phyloP scores from a whole-genome alignment of 2,888 invertebrate genomes.

The Masnerella sp. region DNA sequence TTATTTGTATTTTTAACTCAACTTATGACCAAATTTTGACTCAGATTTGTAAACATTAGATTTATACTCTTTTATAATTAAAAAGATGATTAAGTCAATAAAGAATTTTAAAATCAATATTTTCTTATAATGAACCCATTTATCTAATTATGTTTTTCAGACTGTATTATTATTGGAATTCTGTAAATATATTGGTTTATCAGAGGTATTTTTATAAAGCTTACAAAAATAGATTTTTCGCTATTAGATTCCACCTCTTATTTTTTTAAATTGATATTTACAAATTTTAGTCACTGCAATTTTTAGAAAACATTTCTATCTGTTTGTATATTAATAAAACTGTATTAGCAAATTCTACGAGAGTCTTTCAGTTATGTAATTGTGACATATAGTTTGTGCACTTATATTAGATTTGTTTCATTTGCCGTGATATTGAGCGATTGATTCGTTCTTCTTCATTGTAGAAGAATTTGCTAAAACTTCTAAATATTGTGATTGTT shows the following conservation, averaged over 20 bases:
- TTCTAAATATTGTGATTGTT: no score
- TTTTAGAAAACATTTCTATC: conserved; percentile 21
- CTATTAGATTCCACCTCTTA: neutral
- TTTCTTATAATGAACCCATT: no score
- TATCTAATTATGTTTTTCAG: no score
- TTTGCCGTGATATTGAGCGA: neutral
- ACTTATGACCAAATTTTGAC: neutral
- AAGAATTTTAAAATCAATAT: no score
- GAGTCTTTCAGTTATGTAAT: conserved; percentile 24
- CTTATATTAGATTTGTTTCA: conserved; percentile 8
- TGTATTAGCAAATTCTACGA: conserved; percentile 27
- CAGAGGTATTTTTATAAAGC: neutral
- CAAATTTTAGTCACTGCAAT: conserved; percentile 11
- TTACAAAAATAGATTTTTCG: conserved; percentile 8
- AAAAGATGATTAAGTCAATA: no score
- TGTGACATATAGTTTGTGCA: conserved; percentile 4
- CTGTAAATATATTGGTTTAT: neutral
- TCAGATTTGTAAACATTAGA: neutral
- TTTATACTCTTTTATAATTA: no score
- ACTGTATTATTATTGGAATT: no score
- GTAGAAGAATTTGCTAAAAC: no score
- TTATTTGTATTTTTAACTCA: conserved; percentile 29
- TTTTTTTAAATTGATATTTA: no score
- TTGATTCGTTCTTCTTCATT: neutral
- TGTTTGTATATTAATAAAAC: conserved; percentile 35